phyloP scores from a whole-genome alignment of 2,888 invertebrate genomes.

The Globia sparganii region DNA sequence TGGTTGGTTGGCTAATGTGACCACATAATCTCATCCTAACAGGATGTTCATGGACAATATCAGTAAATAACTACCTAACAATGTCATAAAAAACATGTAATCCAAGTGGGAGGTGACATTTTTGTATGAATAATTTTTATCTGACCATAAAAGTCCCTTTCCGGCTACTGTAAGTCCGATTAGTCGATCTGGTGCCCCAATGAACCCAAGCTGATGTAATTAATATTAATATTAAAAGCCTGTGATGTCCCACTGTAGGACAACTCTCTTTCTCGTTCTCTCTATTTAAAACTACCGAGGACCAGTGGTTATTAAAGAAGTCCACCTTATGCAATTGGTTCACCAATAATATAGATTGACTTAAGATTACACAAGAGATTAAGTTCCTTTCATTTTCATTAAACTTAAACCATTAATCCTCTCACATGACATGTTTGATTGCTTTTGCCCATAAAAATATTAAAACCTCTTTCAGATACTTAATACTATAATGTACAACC shows the following conservation, averaged over 20 bases:
- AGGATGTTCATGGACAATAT: conserved; percentile 23
- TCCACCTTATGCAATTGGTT: not conserved
- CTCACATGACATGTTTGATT: not conserved
- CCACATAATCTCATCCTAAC: conserved; percentile 15
- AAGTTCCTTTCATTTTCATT: not conserved
- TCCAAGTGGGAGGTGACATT: not conserved
- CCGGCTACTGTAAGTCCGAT: not conserved
- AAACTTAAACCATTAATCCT: not conserved
- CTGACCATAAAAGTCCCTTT: not conserved
- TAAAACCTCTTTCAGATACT: not conserved
- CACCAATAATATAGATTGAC: not conserved
- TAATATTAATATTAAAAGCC: not conserved
- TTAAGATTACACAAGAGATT: not conserved
- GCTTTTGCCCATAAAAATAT: conserved; percentile 7
- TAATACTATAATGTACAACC: conserved; percentile 4
- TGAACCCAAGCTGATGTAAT: not conserved
- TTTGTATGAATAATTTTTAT: conserved; percentile 8
- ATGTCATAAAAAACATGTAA: not conserved
- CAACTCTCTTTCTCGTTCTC: not conserved
- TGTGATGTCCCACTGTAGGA: not conserved
- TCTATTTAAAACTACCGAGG: not conserved
- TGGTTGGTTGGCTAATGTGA: not conserved
- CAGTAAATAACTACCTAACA: not conserved
- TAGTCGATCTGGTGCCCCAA: not conserved
- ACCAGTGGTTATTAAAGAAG: not conserved